phyloP scores from a whole-genome alignment of 2,888 invertebrate species.

The Xestia xanthographa region DNA sequence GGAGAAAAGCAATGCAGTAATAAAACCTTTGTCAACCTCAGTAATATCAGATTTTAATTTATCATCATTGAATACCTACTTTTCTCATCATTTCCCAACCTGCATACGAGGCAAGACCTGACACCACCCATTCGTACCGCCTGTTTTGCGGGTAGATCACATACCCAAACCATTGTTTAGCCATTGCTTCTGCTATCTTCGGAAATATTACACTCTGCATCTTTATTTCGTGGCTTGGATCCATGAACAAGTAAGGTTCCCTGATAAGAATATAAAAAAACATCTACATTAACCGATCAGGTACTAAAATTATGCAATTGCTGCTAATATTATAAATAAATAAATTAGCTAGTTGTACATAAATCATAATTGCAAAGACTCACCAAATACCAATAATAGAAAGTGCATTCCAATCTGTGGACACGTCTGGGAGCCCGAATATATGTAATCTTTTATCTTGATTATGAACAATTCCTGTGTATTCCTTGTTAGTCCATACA shows the following conservation, averaged over 20 bases:
- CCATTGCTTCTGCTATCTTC: slow-evolving; percentile 91
- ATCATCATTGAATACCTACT: slow-evolving; percentile 72
- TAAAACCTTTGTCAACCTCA: background rate
- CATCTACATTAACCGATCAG: background rate
- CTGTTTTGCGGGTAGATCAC: slow-evolving; percentile 91
- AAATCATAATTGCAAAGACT: slow-evolving; percentile 59
- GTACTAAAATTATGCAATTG: background rate
- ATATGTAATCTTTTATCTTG: slow-evolving; percentile 79
- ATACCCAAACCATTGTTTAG: slow-evolving; percentile 93
- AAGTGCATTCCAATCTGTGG: slow-evolving; percentile 80
- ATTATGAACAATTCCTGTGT: slow-evolving; percentile 74
- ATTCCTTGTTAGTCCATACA: slow-evolving; percentile 80
- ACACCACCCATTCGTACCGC: slow-evolving; percentile 91
- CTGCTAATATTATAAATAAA: too few species aligned
- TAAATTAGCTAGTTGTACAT: background rate
- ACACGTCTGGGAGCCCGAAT: slow-evolving; percentile 81
- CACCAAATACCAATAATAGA: slow-evolving; percentile 84
- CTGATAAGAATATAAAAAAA: slow-evolving; percentile 64
- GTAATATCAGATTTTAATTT: background rate
- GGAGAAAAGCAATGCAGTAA: background rate
- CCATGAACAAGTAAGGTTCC: slow-evolving; percentile 85
- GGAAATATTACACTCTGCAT: slow-evolving; percentile 85
- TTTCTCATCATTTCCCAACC: slow-evolving; percentile 89
- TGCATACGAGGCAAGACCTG: slow-evolving; percentile 90
- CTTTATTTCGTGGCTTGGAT: slow-evolving; percentile 73